These are phyloP conservation scores for Hoplostethus atlanticus DNA, from an alignment of 2,797 vertebrate species.

Conservation along the genomic window DNA sequence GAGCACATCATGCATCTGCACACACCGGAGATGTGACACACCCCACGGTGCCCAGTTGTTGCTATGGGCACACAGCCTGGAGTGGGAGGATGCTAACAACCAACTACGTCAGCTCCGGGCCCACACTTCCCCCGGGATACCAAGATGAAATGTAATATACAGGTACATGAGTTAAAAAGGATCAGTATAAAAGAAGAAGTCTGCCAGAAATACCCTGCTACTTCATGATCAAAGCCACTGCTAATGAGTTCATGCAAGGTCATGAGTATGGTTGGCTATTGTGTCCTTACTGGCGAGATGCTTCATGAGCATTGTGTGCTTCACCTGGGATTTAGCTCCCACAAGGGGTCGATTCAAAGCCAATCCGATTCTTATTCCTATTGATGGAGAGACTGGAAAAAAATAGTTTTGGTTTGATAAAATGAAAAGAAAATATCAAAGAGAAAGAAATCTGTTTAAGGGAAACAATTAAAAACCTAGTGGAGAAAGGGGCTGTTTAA, in stretches of 20 bases:
- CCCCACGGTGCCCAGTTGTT: constrained; percentile 47
- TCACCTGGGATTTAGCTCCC: background rate
- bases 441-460: background rate
- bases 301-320: background rate
- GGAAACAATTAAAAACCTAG: background rate
- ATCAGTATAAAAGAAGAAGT: constrained; percentile 13
- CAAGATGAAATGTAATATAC: background rate
- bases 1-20: background rate
- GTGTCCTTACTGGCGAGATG: background rate
- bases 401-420: constrained; percentile 6
- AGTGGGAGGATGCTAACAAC: constrained; percentile 55
- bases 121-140: constrained; percentile 34
- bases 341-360: background rate
- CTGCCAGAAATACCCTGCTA: background rate
- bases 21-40: constrained; percentile 40
- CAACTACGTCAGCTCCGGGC: constrained; percentile 47
- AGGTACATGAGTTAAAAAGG: constrained; percentile 6
- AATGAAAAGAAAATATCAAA: constrained; percentile 8
- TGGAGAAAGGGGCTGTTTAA: background rate
- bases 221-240: background rate
- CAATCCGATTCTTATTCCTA: background rate
- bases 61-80: constrained; percentile 53
- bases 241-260: background rate
- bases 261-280: background rate
- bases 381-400: background rate